These are phyloP conservation scores for Lepus americanus DNA, from an alignment of 2,113 vertebrate genomes.

Conservation along the genomic window DNA sequence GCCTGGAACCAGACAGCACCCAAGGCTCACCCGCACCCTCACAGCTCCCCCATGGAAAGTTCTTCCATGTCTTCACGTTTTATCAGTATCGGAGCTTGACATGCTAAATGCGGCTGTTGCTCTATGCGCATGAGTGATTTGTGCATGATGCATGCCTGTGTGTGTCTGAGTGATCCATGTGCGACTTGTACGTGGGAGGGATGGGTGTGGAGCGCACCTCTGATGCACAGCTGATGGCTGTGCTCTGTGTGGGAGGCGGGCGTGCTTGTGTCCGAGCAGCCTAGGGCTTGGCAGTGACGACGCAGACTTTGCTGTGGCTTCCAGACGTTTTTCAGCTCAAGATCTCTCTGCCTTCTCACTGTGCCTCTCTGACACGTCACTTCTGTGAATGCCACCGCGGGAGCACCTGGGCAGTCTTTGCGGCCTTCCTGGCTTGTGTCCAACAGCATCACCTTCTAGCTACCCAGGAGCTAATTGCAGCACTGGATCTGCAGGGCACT, in stretches of 20 bases:
- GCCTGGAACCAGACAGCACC: rapidly evolving
- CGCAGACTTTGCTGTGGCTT: neutral
- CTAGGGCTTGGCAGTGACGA: rapidly evolving
- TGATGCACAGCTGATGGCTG: rapidly evolving
- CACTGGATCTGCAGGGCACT: neutral
- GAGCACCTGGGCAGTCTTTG: neutral
- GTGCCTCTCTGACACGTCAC: rapidly evolving
- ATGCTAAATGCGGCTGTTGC: neutral
- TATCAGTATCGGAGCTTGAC: neutral
- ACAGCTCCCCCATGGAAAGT: neutral
- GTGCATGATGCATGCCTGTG: too few species aligned
- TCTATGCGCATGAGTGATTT: rapidly evolving
- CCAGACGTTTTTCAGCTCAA: too few species aligned
- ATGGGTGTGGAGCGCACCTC: rapidly evolving
- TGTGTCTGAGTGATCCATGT: neutral
- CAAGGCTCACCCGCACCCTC: neutral
- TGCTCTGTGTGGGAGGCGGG: neutral
- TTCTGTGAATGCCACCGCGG: rapidly evolving
- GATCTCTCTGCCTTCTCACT: rapidly evolving
- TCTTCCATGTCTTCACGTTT: too few species aligned
- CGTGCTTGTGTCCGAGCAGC: neutral
- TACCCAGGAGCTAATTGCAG: neutral
- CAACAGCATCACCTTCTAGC: neutral
- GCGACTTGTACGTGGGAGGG: rapidly evolving
- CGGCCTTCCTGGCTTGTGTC: neutral